Conservation (phyloP, 2,888 invertebrate genomes). For the Melanargia galathea region DNA sequence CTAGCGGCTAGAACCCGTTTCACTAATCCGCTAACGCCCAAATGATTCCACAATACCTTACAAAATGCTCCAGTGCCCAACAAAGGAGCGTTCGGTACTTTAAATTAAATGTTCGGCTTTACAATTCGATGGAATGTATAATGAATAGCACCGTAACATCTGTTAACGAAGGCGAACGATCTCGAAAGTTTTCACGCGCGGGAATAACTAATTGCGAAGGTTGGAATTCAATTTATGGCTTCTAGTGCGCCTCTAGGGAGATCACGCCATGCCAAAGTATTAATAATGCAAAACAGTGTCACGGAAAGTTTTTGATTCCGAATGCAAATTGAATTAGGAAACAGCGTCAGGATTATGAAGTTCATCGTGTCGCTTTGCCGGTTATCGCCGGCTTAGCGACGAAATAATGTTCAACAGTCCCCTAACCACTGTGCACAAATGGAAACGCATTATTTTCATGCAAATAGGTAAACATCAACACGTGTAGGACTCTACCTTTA, state of each 20-base stretch:
- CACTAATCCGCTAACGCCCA: slow-evolving; percentile 64
- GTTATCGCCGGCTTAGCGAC: slow-evolving; percentile 61
- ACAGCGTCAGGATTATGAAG: slow-evolving; percentile 74
- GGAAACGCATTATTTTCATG: neutral
- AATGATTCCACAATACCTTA: slow-evolving; percentile 66
- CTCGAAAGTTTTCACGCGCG: slow-evolving; percentile 83
- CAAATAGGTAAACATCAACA: neutral
- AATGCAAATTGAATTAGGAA: slow-evolving; percentile 81
- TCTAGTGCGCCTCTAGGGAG: slow-evolving; percentile 79
- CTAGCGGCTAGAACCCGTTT: slow-evolving; percentile 53
- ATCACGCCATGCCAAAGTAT: slow-evolving; percentile 79
- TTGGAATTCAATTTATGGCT: slow-evolving; percentile 82
- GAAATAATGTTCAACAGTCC: slow-evolving; percentile 51
- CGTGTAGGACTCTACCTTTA: neutral
- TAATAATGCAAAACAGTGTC: slow-evolving; percentile 83
- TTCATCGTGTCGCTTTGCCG: slow-evolving; percentile 65
- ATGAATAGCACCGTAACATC: slow-evolving; percentile 83
- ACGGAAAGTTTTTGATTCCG: slow-evolving; percentile 81
- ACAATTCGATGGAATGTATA: slow-evolving; percentile 82
- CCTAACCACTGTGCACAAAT: neutral
- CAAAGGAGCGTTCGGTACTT: slow-evolving; percentile 78
- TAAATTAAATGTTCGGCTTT: slow-evolving; percentile 82
- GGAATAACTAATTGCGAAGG: slow-evolving; percentile 83
- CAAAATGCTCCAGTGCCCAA: slow-evolving; percentile 70
- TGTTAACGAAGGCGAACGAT: slow-evolving; percentile 83